These are phyloP conservation scores for Heliconius ismenius DNA, from an alignment of 2,888 invertebrate species.

Conservation along the genomic window DNA sequence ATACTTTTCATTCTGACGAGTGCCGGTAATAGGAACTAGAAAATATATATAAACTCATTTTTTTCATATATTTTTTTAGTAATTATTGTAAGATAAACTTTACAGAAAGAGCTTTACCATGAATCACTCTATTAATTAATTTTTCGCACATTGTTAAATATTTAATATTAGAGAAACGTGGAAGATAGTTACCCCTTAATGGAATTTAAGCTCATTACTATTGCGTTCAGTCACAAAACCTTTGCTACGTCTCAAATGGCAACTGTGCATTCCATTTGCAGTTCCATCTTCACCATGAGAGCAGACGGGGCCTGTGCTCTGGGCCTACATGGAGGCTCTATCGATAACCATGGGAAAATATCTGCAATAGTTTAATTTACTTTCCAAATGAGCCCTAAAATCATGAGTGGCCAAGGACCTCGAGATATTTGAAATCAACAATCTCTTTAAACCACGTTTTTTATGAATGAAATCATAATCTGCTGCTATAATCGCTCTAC, in stretches of 20 bases:
- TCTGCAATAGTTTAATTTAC: too few relatives aligned
- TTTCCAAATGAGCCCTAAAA: too few relatives aligned
- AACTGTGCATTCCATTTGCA: not conserved
- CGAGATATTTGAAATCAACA: not conserved
- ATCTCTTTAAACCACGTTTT: not conserved
- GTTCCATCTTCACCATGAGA: not conserved
- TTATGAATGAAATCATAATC: not conserved
- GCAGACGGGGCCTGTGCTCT: not conserved
- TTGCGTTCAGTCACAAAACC: not conserved
- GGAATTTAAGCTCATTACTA: not conserved
- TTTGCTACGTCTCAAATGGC: not conserved
- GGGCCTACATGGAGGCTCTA: too few relatives aligned
- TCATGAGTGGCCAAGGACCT: too few relatives aligned
- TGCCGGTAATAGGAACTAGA: not conserved
- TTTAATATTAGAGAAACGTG: not conserved
- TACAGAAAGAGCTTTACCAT: not conserved
- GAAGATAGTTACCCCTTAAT: not conserved
- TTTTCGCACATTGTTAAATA: not conserved
- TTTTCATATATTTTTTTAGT: too few relatives aligned
- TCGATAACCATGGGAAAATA: too few relatives aligned
- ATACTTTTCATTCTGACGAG: slow-evolving; percentile 19
- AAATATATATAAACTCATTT: not conserved
- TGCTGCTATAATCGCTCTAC: not conserved
- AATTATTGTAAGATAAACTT: not conserved
- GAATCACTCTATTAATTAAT: not conserved